Evolutionary conservation across 2,888 invertebrate genomes (phyloP).

Genomic region (Monochamus alternatus): DNA sequence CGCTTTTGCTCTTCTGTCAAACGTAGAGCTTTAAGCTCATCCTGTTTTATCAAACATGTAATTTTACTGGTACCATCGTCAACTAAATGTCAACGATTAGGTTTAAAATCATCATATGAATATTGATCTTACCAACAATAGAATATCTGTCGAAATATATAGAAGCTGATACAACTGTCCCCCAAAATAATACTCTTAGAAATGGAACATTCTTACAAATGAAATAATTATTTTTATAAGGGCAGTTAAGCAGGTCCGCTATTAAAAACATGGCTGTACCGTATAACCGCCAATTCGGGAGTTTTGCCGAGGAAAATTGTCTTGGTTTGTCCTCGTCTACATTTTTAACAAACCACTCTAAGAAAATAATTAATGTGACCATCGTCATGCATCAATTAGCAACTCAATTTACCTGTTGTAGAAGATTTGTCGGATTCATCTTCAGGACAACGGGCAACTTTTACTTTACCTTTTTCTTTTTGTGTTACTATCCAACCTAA

Average conservation of each 20-base stretch:
- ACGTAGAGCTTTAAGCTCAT: neutral
- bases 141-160: constrained; percentile 34
- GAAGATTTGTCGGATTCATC: constrained; percentile 41
- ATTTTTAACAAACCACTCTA: constrained; percentile 42
- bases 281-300: constrained; percentile 17
- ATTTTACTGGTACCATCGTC: constrained; percentile 48
- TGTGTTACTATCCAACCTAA: constrained; percentile 46
- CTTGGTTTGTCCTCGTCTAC: constrained; percentile 22
- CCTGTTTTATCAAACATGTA: constrained; percentile 43
- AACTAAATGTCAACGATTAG: constrained; percentile 36
- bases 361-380: neutral
- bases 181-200: constrained; percentile 39
- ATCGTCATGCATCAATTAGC: neutral
- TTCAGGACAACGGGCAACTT: constrained; percentile 41
- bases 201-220: constrained; percentile 36
- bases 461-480: constrained; percentile 44
- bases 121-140: constrained; percentile 38
- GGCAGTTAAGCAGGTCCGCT: constrained; percentile 43
- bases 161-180: constrained; percentile 38
- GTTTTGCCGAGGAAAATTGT: constrained; percentile 2
- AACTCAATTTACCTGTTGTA: constrained; percentile 40
- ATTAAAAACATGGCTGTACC: constrained; percentile 40
- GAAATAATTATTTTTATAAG: constrained; percentile 35
- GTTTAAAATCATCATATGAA: no score
- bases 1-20: neutral